Evolutionary conservation across 2,113 vertebrate species (phyloP), one percentile per base, ranked within the genome.

Genomic region (Procavia capensis): DNA sequence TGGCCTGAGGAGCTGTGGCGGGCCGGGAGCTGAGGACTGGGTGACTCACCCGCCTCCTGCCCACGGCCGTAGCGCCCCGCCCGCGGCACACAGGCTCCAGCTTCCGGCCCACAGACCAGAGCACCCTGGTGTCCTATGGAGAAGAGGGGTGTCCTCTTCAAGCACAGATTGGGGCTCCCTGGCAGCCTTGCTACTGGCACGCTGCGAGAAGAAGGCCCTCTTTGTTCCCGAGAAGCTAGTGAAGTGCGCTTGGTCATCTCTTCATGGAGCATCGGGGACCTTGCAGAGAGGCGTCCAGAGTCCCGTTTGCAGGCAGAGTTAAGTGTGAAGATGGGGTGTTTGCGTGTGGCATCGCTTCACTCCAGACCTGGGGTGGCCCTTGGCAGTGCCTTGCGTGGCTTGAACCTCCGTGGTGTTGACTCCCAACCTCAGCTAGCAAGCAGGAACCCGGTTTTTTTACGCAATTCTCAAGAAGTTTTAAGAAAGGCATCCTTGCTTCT

Each of bases 261-360:
- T 31, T n/a, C 97, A 97, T 95, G 96, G 97, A 98, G 95, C 91
- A 75, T 83, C 85, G n/a, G 31, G 31, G 97, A 94, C 94, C 95
- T 97, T 64, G 83, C 90, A 59, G n/a, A 54, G 41, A 0, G 45
- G 70, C 97, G 92, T 96, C 94, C 34, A 29, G 96, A 92, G 96
- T 54, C 86, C 43, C 68, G 91, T 91, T 97, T 78, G 88, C 94
- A 90, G 92, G 95, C 97, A 85, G 90, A 81, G 4, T 3, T 11
- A n/a, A 81, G 36, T 19, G 22, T 16, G 9, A 9, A 1, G 13
- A 59, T 22, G 79, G 64, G 86, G 16, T 34, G 1, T 5, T 34
- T 19, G 54, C n/a, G n/a, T n/a, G n/a, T n/a, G n/a, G n/a, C n/a
- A n/a, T n/a, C n/a, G n/a, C n/a, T n/a, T n/a, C n/a, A n/a, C n/a